Base-by-base conservation (phyloP, 2,797 vertebrate genomes). In the Coilia nasus region DNA sequence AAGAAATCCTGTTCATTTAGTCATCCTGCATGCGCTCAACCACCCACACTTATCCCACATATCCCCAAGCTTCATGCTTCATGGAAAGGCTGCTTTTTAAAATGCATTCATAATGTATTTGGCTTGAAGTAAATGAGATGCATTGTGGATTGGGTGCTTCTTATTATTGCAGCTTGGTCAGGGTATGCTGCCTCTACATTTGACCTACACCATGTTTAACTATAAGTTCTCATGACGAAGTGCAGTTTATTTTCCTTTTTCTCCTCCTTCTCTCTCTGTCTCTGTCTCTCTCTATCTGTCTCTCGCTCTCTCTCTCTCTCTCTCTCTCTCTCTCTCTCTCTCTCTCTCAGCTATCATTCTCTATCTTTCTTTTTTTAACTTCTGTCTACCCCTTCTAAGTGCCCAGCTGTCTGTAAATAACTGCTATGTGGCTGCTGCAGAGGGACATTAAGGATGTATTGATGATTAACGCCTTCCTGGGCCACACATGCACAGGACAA, bases 1-100 rank as follows among this genome's bases (percentile, higher is more conserved):
- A 50, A 82, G 62, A 47, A 67, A 82, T 83, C 71, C 41, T 50
- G 75, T 78, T 59, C 46, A 25, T 54, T 85, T 82, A 31, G 46
- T n/a, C 35, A 71, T 31, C 35, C 17, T 78, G 71, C 31, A 7
- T 35, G 35, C 7, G 15, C 19, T 67, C 59, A 83, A 83, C 23
- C 75, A 78, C 71, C 35, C 71, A 78, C 35, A 78, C 71, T 78
- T 78, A n/a, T n/a, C 71, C 71, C 44, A 15, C 71, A 41, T 17
- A 21, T 44, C 71, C 35, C 35, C 35, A n/a, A 19, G 71, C 71
- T 44, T 44, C 35, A 78, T 78, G 71, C 67, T 75, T 75, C 31
- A 75, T 75, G 31, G 17, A 11, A 78, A 78, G 6, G 31, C 3
- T 44, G 31, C 35, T 6, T 41, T 78, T 78, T 44, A 2, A 41